Evolutionary conservation across 2,113 vertebrate genomes (phyloP).

Genomic region (Gasterosteus nipponicus): DNA sequence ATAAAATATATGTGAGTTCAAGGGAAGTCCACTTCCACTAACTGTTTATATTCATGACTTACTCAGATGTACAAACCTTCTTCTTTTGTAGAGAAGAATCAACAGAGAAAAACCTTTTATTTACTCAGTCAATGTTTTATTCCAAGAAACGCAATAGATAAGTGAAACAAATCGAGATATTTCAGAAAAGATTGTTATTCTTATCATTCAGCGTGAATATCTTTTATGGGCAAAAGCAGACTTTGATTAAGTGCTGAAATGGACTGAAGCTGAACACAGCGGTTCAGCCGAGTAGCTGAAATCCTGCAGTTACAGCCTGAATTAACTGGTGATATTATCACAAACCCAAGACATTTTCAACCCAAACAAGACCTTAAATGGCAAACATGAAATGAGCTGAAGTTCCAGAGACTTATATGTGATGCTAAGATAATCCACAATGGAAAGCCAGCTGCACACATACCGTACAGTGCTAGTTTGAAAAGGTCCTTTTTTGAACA

Average conservation of each 20-base stretch:
- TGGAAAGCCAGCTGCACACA: background rate
- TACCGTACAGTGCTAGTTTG: background rate
- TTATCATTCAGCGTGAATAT: background rate
- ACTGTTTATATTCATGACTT: background rate
- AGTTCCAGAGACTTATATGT: background rate
- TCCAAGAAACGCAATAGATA: background rate
- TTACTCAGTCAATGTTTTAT: background rate
- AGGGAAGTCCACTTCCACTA: background rate
- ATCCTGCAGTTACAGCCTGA: background rate
- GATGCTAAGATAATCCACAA: background rate
- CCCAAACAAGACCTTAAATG: conserved; percentile 24
- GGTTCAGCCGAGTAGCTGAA: background rate
- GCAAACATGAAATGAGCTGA: background rate
- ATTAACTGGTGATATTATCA: background rate
- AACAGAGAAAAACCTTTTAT: background rate
- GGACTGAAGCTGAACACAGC: background rate
- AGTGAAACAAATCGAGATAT: background rate
- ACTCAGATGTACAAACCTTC: background rate
- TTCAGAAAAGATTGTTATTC: background rate
- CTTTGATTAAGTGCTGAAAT: background rate
- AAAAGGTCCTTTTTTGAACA: conserved; percentile 4
- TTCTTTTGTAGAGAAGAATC: background rate
- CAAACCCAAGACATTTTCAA: background rate
- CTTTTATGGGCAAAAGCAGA: background rate
- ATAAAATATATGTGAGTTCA: background rate